Evolutionary conservation across 2,113 vertebrate genomes (phyloP).

Genomic region (Oncorhynchus keta): DNA sequence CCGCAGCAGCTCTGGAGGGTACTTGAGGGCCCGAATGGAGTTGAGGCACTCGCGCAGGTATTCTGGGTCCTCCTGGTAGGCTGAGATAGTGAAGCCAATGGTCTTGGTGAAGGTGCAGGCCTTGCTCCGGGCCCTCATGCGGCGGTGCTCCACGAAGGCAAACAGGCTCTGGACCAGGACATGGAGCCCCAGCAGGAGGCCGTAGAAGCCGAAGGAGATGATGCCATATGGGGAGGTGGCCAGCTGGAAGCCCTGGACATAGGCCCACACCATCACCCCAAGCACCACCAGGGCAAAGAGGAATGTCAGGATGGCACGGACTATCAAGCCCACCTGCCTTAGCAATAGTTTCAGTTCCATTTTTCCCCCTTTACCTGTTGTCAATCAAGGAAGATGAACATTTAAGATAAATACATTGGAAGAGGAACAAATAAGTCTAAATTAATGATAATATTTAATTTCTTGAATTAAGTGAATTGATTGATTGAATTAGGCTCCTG

Average conservation of each 20-base stretch:
- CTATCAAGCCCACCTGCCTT: constrained; percentile 42
- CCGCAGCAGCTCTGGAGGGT: constrained; percentile 78
- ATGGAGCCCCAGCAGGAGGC: constrained; percentile 80
- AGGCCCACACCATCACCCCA: constrained; percentile 81
- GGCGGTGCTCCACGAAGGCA: constrained; percentile 81
- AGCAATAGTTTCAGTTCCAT: constrained; percentile 73
- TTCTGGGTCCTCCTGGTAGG: constrained; percentile 84
- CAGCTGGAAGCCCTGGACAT: constrained; percentile 76
- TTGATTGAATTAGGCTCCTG: too few species aligned
- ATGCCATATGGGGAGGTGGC: constrained; percentile 73
- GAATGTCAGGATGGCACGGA: constrained; percentile 72
- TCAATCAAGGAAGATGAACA: too few species aligned
- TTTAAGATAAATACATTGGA: too few species aligned
- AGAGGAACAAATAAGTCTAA: too few species aligned
- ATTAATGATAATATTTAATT: too few species aligned
- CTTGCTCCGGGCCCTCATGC: constrained; percentile 55
- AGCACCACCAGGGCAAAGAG: constrained; percentile 81
- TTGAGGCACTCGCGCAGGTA: constrained; percentile 85
- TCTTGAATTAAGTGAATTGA: too few species aligned
- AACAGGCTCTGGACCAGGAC: constrained; percentile 84
- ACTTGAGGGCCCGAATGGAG: constrained; percentile 76
- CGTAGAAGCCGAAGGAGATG: constrained; percentile 87
- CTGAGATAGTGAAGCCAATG: constrained; percentile 86
- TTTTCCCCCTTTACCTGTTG: too few species aligned
- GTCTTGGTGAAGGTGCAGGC: constrained; percentile 73